Base-by-base conservation (phyloP, 2,888 invertebrate genomes). In the Tinea semifulvella region DNA sequence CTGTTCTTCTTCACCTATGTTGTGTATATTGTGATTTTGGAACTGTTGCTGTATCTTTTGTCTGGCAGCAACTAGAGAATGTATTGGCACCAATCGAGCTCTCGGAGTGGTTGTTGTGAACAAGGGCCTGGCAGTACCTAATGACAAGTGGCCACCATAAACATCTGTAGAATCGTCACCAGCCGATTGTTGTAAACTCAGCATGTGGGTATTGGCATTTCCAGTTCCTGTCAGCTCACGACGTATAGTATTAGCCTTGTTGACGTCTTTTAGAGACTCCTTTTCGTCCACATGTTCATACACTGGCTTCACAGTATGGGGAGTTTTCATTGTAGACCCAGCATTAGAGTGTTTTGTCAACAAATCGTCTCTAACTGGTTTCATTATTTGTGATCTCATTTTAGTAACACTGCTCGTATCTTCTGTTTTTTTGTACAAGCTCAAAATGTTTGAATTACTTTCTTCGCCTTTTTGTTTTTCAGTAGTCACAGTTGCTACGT, bases 111-210 rank as follows among this genome's bases (percentile, higher is more conserved):
- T 85, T 0, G 88, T 89, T 0, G 88, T 88, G 53, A 89, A 89
- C 11, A 89, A 62, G 0, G 88, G 89, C 22, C 89, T 71, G 3
- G 88, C 84, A 18, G 87, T 84, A 46, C 84, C 85, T 13, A 85
- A 85, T 0, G 87, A 86, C 10, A 86, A 65, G 17, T 88, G 85
- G 25, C 85, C 84, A 22, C 88, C 88, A 51, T 89, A 90, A 1
- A 89, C 86, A 54, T 89, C 89, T 1, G 86, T 82, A 2, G 85
- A 82, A 57, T 90, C 90, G 52, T 87, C 87, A 8, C 85, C 86
- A 14, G 80, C 69, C 0, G 84, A 84, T 57, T 88, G 88, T 52
- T 83, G 84, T 7, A 85, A 57, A 27, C 64, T 83, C 14, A 83
- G 59, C 67, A 86, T 76, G 49, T 84, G 85, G 44, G 86, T 83